These are phyloP conservation scores for Lutjanus erythropterus DNA, from an alignment of 2,113 vertebrate genomes.

Conservation along the genomic window DNA sequence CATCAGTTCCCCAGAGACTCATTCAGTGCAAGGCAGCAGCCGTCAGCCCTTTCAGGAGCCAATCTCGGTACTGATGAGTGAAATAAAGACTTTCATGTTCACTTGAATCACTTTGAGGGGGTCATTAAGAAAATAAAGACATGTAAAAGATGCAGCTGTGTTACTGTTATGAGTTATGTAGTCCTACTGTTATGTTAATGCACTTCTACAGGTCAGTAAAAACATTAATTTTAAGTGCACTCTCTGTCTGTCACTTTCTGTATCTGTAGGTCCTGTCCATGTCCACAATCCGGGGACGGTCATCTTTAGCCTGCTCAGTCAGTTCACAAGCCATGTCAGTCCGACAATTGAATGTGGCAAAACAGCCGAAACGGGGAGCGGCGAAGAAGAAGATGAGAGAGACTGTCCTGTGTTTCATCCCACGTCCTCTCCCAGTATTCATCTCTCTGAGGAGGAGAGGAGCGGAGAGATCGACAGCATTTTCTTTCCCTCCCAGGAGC, in stretches of 20 bases:
- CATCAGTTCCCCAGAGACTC: constrained; percentile 55
- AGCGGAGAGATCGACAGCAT: constrained; percentile 60
- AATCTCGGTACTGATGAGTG: constrained; percentile 73
- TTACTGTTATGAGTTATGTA: constrained; percentile 34
- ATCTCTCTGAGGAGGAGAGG: constrained; percentile 81
- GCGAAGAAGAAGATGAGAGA: constrained; percentile 58
- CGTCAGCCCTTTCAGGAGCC: constrained; percentile 41
- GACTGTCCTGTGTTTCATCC: constrained; percentile 56
- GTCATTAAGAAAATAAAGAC: constrained; percentile 22
- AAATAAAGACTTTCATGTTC: constrained; percentile 45
- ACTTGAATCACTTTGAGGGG: constrained; percentile 25
- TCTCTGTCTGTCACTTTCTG: not conserved
- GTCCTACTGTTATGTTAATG: not conserved
- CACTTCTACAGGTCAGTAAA: not conserved
- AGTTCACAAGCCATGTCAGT: constrained; percentile 75
- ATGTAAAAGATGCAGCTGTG: constrained; percentile 19
- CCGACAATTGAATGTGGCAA: constrained; percentile 37
- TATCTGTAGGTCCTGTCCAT: constrained; percentile 79
- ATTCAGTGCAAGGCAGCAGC: constrained; percentile 61
- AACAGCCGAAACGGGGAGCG: not conserved
- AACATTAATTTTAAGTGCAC: not conserved
- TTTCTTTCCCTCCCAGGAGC: constrained; percentile 85
- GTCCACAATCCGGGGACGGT: constrained; percentile 83
- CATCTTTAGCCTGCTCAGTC: constrained; percentile 84
- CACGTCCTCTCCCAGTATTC: constrained; percentile 67